phyloP scores from a whole-genome alignment of 2,113 vertebrate genomes.

The Sphaerodactylus townsendi region DNA sequence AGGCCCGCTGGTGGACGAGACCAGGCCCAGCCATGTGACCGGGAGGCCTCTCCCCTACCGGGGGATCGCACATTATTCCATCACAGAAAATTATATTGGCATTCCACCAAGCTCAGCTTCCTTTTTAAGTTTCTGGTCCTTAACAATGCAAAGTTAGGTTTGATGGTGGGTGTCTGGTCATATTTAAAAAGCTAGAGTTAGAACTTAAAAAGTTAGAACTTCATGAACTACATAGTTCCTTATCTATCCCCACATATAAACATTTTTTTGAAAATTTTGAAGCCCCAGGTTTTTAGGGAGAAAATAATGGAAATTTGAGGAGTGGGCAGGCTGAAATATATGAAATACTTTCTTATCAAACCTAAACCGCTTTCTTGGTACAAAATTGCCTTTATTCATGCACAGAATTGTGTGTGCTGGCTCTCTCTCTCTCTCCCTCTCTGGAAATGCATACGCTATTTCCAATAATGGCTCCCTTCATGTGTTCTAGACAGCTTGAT shows the following conservation, averaged over 20 bases:
- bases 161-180: neutral
- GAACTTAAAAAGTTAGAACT: too few species aligned
- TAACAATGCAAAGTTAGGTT: neutral
- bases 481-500: neutral
- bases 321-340: too few species aligned
- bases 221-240: neutral
- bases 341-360: too few species aligned
- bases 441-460: neutral
- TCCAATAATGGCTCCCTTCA: neutral
- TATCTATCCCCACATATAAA: too few species aligned
- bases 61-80: too few species aligned
- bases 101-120: neutral
- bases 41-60: too few species aligned
- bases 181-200: neutral
- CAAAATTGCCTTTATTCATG: neutral
- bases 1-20: too few species aligned
- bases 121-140: neutral
- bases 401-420: neutral
- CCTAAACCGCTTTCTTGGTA: neutral
- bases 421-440: neutral
- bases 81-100: neutral
- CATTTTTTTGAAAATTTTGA: too few species aligned
- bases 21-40: too few species aligned
- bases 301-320: too few species aligned
- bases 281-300: too few species aligned